A percentile compares a stretch with the other conserved stretches of the same genome.
Evolutionary conservation across 2,113 vertebrate genomes (phyloP).

Genomic region (Raja brachyura): DNA sequence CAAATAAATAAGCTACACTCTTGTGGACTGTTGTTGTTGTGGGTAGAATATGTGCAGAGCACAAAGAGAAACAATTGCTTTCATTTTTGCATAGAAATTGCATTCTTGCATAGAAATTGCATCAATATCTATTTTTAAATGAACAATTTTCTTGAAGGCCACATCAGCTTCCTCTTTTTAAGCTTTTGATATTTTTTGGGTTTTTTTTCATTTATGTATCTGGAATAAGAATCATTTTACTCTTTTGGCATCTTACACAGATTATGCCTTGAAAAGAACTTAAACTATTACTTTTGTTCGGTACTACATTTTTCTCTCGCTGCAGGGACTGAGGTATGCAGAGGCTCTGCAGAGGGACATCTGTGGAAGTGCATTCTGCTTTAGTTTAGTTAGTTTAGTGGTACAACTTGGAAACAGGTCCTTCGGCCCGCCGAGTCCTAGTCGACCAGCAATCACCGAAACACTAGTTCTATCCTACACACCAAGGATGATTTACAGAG

Average conservation of each 20-base stretch:
- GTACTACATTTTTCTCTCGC: background rate
- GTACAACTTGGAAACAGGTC: too few relatives aligned
- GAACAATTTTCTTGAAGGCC: background rate
- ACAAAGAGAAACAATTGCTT: background rate
- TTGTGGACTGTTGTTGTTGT: conserved; percentile 18
- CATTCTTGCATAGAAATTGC: background rate
- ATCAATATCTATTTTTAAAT: background rate
- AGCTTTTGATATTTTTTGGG: background rate
- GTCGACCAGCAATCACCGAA: too few relatives aligned
- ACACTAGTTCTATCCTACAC: too few relatives aligned
- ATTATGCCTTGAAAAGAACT: background rate
- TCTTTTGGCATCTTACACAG: background rate
- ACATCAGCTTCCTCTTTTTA: background rate
- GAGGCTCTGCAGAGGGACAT: background rate
- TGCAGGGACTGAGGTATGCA: background rate
- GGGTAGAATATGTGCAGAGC: background rate
- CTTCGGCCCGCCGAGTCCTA: too few relatives aligned
- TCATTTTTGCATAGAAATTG: background rate
- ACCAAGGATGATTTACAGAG: too few relatives aligned
- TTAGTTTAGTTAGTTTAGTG: too few relatives aligned
- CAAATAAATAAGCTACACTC: background rate
- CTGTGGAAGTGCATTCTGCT: background rate
- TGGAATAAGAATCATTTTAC: background rate
- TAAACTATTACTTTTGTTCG: background rate
- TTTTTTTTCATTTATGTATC: background rate